Percentiles rank a stretch among this genome's conserved stretches.
Evolutionary conservation across 1,140 invertebrate species (phyloP).

Genomic region (Dermatophagoides farinae): DNA sequence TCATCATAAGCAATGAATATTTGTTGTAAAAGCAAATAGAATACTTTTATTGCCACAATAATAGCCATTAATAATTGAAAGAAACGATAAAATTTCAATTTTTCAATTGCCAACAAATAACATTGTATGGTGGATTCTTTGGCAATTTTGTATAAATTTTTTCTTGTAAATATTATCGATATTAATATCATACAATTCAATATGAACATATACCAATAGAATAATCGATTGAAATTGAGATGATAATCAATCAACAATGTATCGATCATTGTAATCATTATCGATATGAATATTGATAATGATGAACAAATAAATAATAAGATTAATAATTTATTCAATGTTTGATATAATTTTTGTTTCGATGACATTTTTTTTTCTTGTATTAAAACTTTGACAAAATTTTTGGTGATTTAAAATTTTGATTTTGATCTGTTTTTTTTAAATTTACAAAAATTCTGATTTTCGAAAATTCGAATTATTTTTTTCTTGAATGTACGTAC

Average conservation of each 20-base stretch:
- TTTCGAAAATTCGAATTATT: too few species aligned
- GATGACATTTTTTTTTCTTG: too few species aligned
- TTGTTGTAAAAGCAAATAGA: too few species aligned
- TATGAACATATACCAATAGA: background rate
- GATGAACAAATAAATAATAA: background rate
- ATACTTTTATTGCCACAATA: too few species aligned
- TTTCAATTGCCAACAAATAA: background rate
- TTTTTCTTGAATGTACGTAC: too few species aligned
- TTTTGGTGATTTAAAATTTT: too few species aligned
- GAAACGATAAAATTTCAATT: background rate
- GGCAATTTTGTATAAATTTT: background rate
- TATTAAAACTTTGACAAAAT: too few species aligned
- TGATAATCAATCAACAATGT: background rate
- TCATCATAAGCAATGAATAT: too few species aligned
- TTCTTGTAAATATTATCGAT: background rate
- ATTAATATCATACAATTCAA: background rate
- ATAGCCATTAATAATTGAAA: background rate
- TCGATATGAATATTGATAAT: background rate
- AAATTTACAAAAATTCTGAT: too few species aligned
- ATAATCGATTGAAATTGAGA: background rate
- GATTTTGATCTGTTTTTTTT: too few species aligned
- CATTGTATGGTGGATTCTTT: background rate
- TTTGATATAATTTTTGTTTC: too few species aligned
- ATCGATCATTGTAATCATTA: background rate
- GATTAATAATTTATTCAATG: background rate